Evolutionary conservation across 1,140 invertebrate species (phyloP), one percentile per base, ranked within the genome.

Genomic region (Latrodectus geometricus): DNA sequence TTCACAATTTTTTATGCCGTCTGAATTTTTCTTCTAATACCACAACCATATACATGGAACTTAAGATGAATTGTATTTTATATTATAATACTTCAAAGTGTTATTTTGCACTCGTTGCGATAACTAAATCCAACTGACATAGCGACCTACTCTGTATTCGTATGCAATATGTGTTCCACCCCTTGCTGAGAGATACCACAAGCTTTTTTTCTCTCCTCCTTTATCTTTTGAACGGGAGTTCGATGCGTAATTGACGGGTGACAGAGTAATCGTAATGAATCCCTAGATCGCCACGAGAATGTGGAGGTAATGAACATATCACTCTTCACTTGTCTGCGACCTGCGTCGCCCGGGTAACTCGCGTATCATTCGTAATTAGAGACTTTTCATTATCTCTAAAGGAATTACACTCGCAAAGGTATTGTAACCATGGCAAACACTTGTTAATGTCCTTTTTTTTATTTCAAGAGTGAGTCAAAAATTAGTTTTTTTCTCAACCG

Each of bases 301-400:
- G 72, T 69, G 21, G 56, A 35, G 54, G 66, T 14, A 75, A 75
- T 83, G 70, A 72, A 54, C 74, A 75, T 61, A 50, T 52, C 82
- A 56, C 82, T 75, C 82, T 74, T 83, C 80, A 83, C 80, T 83
- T 83, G 80, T 83, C 80, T 74, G 72, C 74, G 73, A 84, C 82
- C 82, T 84, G 82, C 82, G 82, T 84, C 73, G 56, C 49, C 82
- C n/a, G 48, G 82, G 82, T 68, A 35, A 84, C 82, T 83, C 49
- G 17, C 80, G 35, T 70, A 61, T 75, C 72, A 76, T 17, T 17
- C 56, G 14, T 76, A 68, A 84, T 76, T 82, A 73, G 23, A 61
- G 52, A 72, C 17, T 48, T 61, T 82, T 82, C n/a, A 49, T 82
- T 82, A 72, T 73, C 66, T 48, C 54, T 17, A 73, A 70, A 65